Percentiles rank a stretch among this genome's conserved stretches.
Conservation (phyloP, 1,140 invertebrate species). For the Panagrolaimus sp. region DNA sequence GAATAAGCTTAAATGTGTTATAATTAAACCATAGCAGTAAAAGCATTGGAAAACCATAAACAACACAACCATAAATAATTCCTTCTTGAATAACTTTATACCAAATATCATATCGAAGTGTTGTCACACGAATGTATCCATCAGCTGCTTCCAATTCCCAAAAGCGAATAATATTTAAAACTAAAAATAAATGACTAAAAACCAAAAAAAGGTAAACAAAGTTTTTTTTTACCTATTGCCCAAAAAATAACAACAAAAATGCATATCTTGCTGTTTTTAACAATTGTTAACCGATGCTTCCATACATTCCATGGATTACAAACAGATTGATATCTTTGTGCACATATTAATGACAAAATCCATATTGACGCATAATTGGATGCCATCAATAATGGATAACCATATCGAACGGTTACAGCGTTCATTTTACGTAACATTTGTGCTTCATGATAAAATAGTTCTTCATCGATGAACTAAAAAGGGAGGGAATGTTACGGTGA, state of each 20-base stretch:
- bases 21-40: conserved; percentile 36
- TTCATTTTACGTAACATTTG: conserved; percentile 20
- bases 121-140: background rate
- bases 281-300: conserved; percentile 25
- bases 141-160: conserved; percentile 27
- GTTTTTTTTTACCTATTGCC: conserved; percentile 25
- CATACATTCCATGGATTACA: conserved; percentile 35
- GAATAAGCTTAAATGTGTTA: conserved; percentile 31
- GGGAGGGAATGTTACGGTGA: too few species aligned
- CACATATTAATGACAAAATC: conserved; percentile 39
- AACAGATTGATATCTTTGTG: conserved; percentile 37
- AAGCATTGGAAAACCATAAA: conserved; percentile 36
- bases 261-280: conserved; percentile 34
- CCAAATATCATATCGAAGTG: conserved; percentile 25
- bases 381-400: conserved; percentile 36
- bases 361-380: conserved; percentile 40
- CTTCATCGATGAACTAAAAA: conserved; percentile 40
- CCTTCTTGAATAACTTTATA: conserved; percentile 44
- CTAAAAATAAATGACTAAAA: conserved; percentile 14
- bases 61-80: conserved; percentile 33
- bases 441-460: conserved; percentile 16
- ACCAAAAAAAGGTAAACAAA: too few species aligned
- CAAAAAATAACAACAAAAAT: conserved; percentile 22
- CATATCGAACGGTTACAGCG: conserved; percentile 16
- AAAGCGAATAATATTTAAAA: conserved; percentile 32